Conservation (phyloP, 2,888 invertebrate species). For the Melanostoma scalare region DNA sequence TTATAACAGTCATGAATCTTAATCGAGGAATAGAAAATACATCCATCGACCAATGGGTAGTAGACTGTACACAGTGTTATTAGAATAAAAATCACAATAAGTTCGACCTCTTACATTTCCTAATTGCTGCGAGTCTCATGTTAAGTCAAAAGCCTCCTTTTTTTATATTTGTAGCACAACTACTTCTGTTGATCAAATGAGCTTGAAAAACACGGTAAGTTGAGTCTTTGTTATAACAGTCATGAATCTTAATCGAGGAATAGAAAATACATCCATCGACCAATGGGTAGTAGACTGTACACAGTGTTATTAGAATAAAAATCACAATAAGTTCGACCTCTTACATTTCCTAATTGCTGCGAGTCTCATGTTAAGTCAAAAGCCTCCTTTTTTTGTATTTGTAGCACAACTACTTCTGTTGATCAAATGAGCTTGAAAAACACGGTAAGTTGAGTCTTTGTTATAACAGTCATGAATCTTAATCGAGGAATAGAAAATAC, state of each 20-base stretch:
- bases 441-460: not conserved
- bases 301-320: not conserved
- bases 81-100: too few relatives aligned
- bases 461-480: slow-evolving; percentile 76
- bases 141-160: too few relatives aligned
- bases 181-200: slow-evolving; percentile 10
- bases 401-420: not conserved
- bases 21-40: slow-evolving; percentile 73
- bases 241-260: slow-evolving; percentile 76
- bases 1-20: slow-evolving; percentile 76
- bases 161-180: not conserved
- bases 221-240: slow-evolving; percentile 74
- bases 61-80: too few relatives aligned
- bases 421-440: too few relatives aligned
- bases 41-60: slow-evolving; percentile 75
- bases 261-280: slow-evolving; percentile 71
- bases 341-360: too few relatives aligned
- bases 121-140: too few relatives aligned
- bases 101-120: too few relatives aligned
- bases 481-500: slow-evolving; percentile 73
- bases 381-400: too few relatives aligned
- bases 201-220: slow-evolving; percentile 72
- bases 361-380: too few relatives aligned
- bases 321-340: too few relatives aligned
- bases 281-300: slow-evolving; percentile 74